Percentiles rank a stretch among this genome's conserved stretches.
These are phyloP conservation scores for Dicerorhinus sumatrensis DNA, from an alignment of 2,113 vertebrate genomes.

Conservation along the genomic window DNA sequence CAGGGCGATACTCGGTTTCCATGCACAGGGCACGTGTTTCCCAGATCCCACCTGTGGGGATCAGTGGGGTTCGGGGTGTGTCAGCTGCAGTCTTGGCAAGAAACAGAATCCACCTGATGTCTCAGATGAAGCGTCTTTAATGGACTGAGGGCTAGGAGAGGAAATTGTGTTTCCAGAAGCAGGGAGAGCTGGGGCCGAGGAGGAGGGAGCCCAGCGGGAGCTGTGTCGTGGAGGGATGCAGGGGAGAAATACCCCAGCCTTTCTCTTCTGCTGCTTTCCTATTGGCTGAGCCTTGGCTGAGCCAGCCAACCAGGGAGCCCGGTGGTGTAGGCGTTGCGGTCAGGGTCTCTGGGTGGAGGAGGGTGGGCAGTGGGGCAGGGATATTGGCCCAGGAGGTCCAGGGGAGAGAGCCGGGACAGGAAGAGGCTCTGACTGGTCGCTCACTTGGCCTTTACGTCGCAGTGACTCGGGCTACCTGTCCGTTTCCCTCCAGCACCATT, in stretches of 20 bases:
- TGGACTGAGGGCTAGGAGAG: accelerated
- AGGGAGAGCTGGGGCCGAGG: accelerated
- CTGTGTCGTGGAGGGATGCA: too few relatives aligned
- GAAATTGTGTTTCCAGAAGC: accelerated
- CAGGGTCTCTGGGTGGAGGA: background rate
- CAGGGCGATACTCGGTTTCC: accelerated
- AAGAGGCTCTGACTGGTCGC: accelerated
- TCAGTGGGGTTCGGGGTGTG: accelerated
- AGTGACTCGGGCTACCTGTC: background rate
- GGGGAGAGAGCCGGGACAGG: background rate
- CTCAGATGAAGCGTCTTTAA: accelerated
- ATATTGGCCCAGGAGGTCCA: background rate
- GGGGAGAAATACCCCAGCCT: accelerated
- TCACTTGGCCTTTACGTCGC: accelerated
- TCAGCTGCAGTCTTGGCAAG: background rate
- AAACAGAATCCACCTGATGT: background rate
- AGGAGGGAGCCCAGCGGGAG: background rate
- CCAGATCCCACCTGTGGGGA: too few relatives aligned
- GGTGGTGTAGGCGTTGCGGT: accelerated
- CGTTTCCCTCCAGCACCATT: accelerated
- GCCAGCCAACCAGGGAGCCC: background rate
- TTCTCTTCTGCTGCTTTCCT: accelerated
- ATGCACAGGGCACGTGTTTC: accelerated
- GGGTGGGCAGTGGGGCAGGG: background rate
- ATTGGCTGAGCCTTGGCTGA: background rate